Base-by-base conservation (phyloP, 2,113 vertebrate genomes). In the Haemorhous mexicanus region DNA sequence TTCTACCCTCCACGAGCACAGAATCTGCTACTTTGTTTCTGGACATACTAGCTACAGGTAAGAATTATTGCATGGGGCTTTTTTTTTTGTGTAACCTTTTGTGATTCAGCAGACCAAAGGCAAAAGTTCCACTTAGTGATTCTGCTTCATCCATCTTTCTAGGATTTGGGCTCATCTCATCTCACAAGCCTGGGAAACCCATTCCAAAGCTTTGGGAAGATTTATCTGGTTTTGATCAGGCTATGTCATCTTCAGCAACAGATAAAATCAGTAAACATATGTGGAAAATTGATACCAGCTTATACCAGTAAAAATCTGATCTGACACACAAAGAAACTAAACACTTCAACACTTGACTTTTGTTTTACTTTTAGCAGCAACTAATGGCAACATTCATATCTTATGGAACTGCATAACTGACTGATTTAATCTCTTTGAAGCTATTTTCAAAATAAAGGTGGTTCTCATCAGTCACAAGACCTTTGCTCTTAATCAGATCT, bases 271-370 rank as follows among this genome's bases (percentile, higher is more conserved):
- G 76, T 47, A 72, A 93, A 90, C 6, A 10, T 33, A 67, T 23
- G n/a, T 73, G 68, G 68, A 94, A 97, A 96, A 94, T 14, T 79
- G 16, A 64, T 58, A 79, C 79, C 66, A 73, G 37, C 55, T 89
- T 90, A 81, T 47, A 61, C 33, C 12, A 3, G 24, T 68, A 84
- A 84, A 72, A 77, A 86, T 24, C 9, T 61, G 56, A 56, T 35
- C 52, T 84, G 55, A 47, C 41, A 37, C 4, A 62, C 4, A 14
- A 79, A 82, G 61, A 89, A 89, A 77, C 55, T 27, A 86, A 94
- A 43, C 9, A 78, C 32, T 80, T 94, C 37, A 70, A 33, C 13
- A 22, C 8, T 10, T 39, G 30, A 67, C 20, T 67, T 81, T 41
- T 68, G 11, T 56, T 89, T 30, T 53, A 44, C 13, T 75, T 52